Conservation (phyloP, 2,113 vertebrate genomes). For the Boulengeromyrus knoepffleri region DNA sequence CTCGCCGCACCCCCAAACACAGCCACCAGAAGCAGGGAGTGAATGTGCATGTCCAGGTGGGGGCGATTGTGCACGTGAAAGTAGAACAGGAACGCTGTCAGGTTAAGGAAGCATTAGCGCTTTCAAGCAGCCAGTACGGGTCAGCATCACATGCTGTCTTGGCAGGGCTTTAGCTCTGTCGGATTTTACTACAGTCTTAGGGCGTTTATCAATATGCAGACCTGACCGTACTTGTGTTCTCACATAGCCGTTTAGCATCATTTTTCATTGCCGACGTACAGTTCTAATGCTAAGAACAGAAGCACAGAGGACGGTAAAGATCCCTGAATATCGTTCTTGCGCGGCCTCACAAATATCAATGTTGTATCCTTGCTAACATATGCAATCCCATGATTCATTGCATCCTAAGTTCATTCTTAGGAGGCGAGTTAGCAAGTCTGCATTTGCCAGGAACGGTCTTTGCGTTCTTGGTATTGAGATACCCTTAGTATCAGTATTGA, state of each 20-base stretch:
- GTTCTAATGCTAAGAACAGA: neutral
- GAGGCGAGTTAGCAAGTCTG: neutral
- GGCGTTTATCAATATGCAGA: neutral
- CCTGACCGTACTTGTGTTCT: neutral
- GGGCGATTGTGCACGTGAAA: constrained; percentile 74
- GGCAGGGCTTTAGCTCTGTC: neutral
- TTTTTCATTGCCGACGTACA: neutral
- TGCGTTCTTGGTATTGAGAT: neutral
- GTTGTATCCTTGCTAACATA: neutral
- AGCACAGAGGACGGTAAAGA: neutral
- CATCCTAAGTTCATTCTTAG: neutral
- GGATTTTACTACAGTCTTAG: neutral
- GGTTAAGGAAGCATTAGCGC: neutral
- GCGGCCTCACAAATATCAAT: neutral
- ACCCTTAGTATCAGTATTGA: neutral
- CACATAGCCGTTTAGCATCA: neutral
- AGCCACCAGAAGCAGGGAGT: constrained; percentile 72
- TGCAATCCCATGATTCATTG: neutral
- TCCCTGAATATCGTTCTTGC: neutral
- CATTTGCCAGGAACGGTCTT: neutral
- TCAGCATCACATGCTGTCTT: neutral
- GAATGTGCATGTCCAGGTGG: constrained; percentile 77
- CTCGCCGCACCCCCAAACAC: constrained; percentile 61
- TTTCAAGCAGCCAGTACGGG: neutral
- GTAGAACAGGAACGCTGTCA: constrained; percentile 81